Base-by-base conservation (phyloP, 1,140 invertebrate genomes). In the Radopholus similis region DNA sequence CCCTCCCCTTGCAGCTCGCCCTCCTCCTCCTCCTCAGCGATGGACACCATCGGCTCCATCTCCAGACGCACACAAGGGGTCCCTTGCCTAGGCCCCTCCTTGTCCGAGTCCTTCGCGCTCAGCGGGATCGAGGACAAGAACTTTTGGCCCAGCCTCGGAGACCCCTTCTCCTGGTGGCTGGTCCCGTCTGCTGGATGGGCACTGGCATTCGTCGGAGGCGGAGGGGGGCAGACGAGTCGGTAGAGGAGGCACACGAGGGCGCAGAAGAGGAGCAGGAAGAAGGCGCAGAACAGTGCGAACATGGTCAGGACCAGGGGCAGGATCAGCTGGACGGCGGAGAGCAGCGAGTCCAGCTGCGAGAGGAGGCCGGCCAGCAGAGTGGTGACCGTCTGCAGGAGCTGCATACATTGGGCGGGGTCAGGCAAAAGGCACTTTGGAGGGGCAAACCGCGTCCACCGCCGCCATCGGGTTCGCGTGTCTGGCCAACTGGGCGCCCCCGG, bases 251-350 rank as follows among this genome's bases (percentile, higher is more conserved):
- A 57, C 15, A 40, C 1, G 15, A 57, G 55, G 21, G 32, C 32
- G 35, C 34, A n/a, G 18, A 57, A 40, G 21, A 57, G 55, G 55
- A 40, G 55, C 2, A 57, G 55, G 55, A 57, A 57, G 30, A 57
- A 23, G 38, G 38, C 34, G 32, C 34, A 21, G 30, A 40, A 40
- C 32, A 57, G 18, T 9, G 55, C 34, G 55, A 57, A 57, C 23
- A 57, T 37, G 55, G 21, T 23, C 8, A 57, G 21, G n/a, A 42
- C 1, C 9, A 40, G 8, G 34, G 38, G 55, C 23, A 57, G 28
- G 55, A 40, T 37, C 34, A 57, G 28, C 35, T 35, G 55, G 55
- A 57, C 8, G 55, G 55, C 32, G 55, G 55, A 57, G 1, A 40
- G 38, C 34, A 57, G n/a, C 8, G 55, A 44, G 26, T 35, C 26